Evolutionary conservation across 2,888 invertebrate genomes (phyloP).

Genomic region (Chrysolina oricalcia): DNA sequence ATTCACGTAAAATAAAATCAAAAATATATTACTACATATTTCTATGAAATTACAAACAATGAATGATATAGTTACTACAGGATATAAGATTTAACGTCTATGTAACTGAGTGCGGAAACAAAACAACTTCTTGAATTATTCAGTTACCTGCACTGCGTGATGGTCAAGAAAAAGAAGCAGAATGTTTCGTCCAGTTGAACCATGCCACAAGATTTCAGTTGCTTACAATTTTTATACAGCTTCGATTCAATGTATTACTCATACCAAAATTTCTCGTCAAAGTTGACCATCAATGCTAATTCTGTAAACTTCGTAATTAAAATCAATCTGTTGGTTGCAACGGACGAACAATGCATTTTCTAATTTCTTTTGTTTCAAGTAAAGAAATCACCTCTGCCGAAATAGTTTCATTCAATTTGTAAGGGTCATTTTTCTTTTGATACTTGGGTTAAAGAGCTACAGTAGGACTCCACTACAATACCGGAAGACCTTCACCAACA

Average conservation of each 20-base stretch:
- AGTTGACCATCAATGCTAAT: too few relatives aligned
- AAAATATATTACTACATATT: constrained; percentile 63
- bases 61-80: constrained; percentile 43
- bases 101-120: constrained; percentile 20
- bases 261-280: too few relatives aligned
- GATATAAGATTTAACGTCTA: constrained; percentile 29
- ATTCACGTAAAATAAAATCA: constrained; percentile 57
- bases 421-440: too few relatives aligned
- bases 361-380: neutral
- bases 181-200: constrained; percentile 28
- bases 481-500: too few relatives aligned
- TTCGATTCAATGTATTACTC: too few relatives aligned
- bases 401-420: too few relatives aligned
- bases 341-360: neutral
- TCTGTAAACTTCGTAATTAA: too few relatives aligned
- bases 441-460: too few relatives aligned
- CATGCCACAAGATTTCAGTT: neutral
- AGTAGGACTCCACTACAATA: too few relatives aligned
- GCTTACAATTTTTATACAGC: neutral
- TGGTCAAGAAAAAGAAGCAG: constrained; percentile 42
- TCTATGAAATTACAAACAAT: constrained; percentile 63
- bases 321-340: too few relatives aligned
- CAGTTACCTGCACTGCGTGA: constrained; percentile 37
- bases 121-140: constrained; percentile 11
- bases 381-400: neutral